Evolutionary conservation across 2,888 invertebrate genomes (phyloP), one percentile per base, ranked within the genome.

Genomic region (Pomacea canaliculata): DNA sequence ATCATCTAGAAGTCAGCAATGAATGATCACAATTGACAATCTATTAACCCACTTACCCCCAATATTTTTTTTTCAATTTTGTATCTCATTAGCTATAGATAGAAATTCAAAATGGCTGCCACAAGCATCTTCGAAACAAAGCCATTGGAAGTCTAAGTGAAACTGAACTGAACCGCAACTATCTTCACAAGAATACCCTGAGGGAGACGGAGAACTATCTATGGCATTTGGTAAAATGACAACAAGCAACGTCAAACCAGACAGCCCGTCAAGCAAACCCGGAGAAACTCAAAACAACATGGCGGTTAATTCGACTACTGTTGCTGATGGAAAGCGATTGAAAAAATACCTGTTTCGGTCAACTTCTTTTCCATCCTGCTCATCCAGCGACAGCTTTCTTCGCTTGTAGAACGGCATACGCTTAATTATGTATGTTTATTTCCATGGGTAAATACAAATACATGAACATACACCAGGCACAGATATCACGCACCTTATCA

Each of bases 361-460:
- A 66, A 70, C 77, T 77, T 85, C 85, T 68, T 79, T 81, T 70
- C 78, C 79, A 75, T 77, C 82, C 75, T 83, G 83, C 68, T 86
- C 85, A 73, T 85, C 85, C 74, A 84, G 82, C 73, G 81, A 82
- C 77, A 85, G 82, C 78, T 84, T 85, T 77, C 87, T 81, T 79
- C 87, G 82, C 80, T 84, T 85, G 62, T 83, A 80, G 69, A 83
- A 82, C 78, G 87, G 86, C 87, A 87, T 87, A 79, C 79, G 81
- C 71, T 79, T 13, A 69, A 18, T 19, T 46, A 1, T 68, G 19
- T 46, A 76, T 65, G n/a, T n/a, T 66, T 27, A 73, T 46, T 46
- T 68, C 68, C 68, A 68, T 68, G n/a, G 13, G 7, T 63, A 23
- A 27, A 23, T 63, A 56, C 51, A 7, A 10, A 56, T 16, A 56